Evolutionary conservation across 1,140 invertebrate species (phyloP).

Genomic region (Bombus confusus): DNA sequence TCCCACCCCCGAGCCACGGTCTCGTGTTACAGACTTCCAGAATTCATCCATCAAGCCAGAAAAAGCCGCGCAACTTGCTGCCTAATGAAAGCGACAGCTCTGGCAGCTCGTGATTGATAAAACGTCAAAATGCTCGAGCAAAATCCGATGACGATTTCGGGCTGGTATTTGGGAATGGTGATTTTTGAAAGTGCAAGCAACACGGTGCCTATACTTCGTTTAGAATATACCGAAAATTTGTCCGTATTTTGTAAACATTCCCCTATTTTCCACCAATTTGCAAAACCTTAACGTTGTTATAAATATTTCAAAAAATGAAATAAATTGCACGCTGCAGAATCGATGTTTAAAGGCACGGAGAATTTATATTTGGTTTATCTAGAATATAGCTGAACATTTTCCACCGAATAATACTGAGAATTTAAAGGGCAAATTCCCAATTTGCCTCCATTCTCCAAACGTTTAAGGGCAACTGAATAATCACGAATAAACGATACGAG

Average conservation of each 20-base stretch:
- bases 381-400: too few relatives aligned
- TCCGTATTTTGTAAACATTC: neutral
- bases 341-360: too few relatives aligned
- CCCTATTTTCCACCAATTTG: too few relatives aligned
- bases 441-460: neutral
- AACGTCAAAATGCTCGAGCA: conserved; percentile 72
- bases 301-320: too few relatives aligned
- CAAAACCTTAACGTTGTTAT: too few relatives aligned
- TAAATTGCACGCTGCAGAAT: neutral
- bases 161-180: too few relatives aligned
- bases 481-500: neutral
- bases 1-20: conserved; percentile 42
- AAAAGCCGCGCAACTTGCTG: conserved; percentile 54
- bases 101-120: conserved; percentile 75
- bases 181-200: neutral
- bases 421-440: neutral
- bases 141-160: conserved; percentile 43
- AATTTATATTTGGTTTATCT: too few relatives aligned
- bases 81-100: conserved; percentile 61
- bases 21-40: conserved; percentile 71
- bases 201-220: neutral
- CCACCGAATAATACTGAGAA: neutral
- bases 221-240: neutral
- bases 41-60: conserved; percentile 75
- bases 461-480: neutral